phyloP scores from a whole-genome alignment of 2,113 vertebrate genomes.

The Argyrosomus japonicus region DNA sequence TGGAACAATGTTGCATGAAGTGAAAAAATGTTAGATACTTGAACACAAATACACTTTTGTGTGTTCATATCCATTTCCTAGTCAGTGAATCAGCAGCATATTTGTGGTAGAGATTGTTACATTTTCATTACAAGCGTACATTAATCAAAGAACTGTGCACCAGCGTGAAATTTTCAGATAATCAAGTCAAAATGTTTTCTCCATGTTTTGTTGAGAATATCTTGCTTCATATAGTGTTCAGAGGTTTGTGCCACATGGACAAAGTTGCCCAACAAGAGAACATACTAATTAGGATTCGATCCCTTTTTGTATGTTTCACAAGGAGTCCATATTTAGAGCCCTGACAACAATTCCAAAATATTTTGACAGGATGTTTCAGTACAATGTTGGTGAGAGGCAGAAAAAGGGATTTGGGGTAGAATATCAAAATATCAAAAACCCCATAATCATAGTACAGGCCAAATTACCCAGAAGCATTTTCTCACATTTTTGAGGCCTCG shows the following conservation, averaged over 20 bases:
- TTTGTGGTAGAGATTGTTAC: neutral
- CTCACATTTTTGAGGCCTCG: constrained; percentile 80
- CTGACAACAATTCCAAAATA: constrained; percentile 77
- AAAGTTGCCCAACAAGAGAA: constrained; percentile 66
- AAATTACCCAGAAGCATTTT: constrained; percentile 80
- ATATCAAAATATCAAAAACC: constrained; percentile 82
- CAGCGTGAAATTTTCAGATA: neutral
- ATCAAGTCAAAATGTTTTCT: neutral
- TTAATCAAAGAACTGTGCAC: neutral
- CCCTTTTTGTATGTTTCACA: constrained; percentile 53
- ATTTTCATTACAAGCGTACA: neutral
- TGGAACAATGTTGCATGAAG: constrained; percentile 11
- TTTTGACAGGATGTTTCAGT: constrained; percentile 74
- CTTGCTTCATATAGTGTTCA: constrained; percentile 29
- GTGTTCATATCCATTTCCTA: accelerated
- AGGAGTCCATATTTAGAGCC: constrained; percentile 66
- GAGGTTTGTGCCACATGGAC: constrained; percentile 64
- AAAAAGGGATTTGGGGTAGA: constrained; percentile 67
- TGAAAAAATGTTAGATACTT: neutral
- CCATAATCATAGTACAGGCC: constrained; percentile 76
- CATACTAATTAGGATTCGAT: constrained; percentile 76
- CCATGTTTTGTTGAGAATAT: constrained; percentile 2
- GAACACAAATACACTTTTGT: neutral
- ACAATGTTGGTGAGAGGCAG: constrained; percentile 56
- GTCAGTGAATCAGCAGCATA: neutral